phyloP scores from a whole-genome alignment of 2,113 vertebrate genomes.

The Turdus rufiventris region DNA sequence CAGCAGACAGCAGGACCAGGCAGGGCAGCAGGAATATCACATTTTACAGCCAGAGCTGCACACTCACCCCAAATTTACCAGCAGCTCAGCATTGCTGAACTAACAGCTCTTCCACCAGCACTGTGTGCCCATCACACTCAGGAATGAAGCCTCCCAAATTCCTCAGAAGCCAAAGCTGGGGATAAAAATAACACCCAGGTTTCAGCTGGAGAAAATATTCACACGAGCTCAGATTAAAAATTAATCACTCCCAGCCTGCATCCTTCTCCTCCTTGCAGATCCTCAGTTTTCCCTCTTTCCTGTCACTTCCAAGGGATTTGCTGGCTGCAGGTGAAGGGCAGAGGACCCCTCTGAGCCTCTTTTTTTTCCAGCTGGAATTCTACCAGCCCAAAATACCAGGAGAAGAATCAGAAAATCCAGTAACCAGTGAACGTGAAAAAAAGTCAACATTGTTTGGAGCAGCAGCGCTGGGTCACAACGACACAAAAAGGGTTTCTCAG shows the following conservation, averaged over 20 bases:
- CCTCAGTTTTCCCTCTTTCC: background rate
- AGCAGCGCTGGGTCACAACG: background rate
- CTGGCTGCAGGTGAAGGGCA: background rate
- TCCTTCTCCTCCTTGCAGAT: background rate
- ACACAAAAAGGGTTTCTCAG: background rate
- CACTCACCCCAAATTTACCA: background rate
- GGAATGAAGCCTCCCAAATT: constrained; percentile 34
- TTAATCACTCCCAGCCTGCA: background rate
- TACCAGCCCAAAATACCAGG: background rate
- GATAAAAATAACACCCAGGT: background rate
- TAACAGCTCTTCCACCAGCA: background rate
- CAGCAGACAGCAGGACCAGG: background rate
- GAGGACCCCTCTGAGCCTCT: background rate
- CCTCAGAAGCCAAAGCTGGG: background rate
- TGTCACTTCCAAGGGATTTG: background rate
- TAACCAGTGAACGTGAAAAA: background rate
- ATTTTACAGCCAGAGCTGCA: background rate
- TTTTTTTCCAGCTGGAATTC: background rate
- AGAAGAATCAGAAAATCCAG: background rate
- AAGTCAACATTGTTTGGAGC: background rate
- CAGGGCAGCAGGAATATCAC: background rate
- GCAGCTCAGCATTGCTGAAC: background rate
- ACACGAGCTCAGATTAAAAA: background rate
- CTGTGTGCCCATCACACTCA: background rate
- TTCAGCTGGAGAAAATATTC: background rate